A percentile compares a stretch with the other conserved stretches of the same genome.
These are phyloP conservation scores for Automeris io DNA, from an alignment of 2,888 invertebrate species.

Conservation along the genomic window DNA sequence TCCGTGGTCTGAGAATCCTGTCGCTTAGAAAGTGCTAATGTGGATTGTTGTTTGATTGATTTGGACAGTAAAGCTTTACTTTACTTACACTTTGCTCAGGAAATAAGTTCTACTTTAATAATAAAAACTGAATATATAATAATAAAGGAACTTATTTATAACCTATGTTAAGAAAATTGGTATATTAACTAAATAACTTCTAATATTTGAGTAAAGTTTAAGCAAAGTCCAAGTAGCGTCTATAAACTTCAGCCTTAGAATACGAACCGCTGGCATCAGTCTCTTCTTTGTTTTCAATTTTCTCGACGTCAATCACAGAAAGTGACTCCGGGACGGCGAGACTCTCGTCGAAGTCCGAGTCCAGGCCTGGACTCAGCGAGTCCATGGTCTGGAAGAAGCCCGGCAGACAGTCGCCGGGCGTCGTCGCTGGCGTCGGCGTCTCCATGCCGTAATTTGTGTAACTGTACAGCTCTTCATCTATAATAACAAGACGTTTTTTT, in stretches of 20 bases:
- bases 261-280: constrained; percentile 38
- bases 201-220: no score
- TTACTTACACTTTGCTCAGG: no score
- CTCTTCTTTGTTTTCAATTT: constrained; percentile 45
- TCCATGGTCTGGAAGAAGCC: constrained; percentile 70
- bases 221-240: no score
- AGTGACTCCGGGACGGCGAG: constrained; percentile 86
- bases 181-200: no score
- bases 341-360: constrained; percentile 89
- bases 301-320: constrained; percentile 79
- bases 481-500: not conserved
- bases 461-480: constrained; percentile 66
- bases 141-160: not conserved
- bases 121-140: no score
- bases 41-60: no score
- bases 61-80: no score
- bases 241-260: no score
- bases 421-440: constrained; percentile 50
- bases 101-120: no score
- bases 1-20: no score
- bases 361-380: constrained; percentile 69
- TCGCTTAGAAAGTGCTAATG: no score
- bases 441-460: constrained; percentile 72
- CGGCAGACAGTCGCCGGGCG: constrained; percentile 60
- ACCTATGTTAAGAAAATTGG: no score